These are phyloP conservation scores for Thalpophila matura DNA, from an alignment of 2,888 invertebrate species.

Conservation along the genomic window DNA sequence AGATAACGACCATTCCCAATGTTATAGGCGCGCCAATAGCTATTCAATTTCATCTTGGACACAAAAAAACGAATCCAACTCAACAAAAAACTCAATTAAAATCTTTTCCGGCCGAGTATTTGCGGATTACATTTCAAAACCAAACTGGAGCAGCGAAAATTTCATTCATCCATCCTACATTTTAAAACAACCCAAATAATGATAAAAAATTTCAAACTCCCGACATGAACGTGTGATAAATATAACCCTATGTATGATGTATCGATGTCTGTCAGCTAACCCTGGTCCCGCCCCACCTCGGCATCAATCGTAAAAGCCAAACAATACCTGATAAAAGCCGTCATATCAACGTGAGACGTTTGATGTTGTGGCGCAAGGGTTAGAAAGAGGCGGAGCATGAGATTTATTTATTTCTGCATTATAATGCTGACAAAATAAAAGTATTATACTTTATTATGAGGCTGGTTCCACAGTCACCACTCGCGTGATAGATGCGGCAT, in stretches of 20 bases:
- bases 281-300: conserved; percentile 58
- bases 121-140: background rate
- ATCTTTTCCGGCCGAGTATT: conserved; percentile 20
- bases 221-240: conserved; percentile 27
- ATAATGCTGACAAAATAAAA: too few species aligned
- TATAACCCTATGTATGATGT: conserved; percentile 39
- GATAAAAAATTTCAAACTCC: conserved; percentile 6
- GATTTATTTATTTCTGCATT: background rate
- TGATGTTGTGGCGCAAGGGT: conserved; percentile 62
- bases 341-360: conserved; percentile 81
- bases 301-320: conserved; percentile 83
- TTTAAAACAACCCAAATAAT: background rate
- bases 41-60: conserved; percentile 9
- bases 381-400: conserved; percentile 34
- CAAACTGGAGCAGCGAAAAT: background rate
- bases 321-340: conserved; percentile 86
- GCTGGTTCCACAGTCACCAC: too few species aligned
- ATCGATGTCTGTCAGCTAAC: conserved; percentile 46
- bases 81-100: conserved; percentile 23
- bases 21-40: background rate
- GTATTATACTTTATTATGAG: too few species aligned
- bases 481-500: too few species aligned
- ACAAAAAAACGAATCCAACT: background rate
- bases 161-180: background rate
- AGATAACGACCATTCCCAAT: background rate